Evolutionary conservation across 2,797 vertebrate species (phyloP), one percentile per base, ranked within the genome.

Genomic region (Danio kyathit): DNA sequence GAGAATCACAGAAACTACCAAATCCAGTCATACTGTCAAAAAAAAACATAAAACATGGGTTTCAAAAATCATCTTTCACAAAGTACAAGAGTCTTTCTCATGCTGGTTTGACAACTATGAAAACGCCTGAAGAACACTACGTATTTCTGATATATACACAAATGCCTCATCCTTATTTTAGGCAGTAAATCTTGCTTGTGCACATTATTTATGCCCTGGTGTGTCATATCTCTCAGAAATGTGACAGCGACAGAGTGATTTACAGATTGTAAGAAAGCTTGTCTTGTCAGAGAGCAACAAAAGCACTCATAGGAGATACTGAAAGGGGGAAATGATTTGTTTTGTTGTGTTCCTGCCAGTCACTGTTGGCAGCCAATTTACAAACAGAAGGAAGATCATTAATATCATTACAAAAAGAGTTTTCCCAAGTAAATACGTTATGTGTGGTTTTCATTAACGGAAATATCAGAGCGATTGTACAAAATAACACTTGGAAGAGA

Each of bases 331-430:
- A 56, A 46, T 14, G 0, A 46, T 77, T 75, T 63, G 48, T 46
- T 60, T 3, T 14, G 17, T 46, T 70, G n/a, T 72, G 82, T 74
- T 54, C 51, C 46, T 43, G 66, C 10, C 57, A 77, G 57, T 79
- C 61, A 63, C 59, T 49, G 21, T 21, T 21, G 46, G 44, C 4
- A 60, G 16, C n/a, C 21, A 57, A 49, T 77, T 77, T 57, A 59
- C 11, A 66, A 46, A 66, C 6, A 57, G 3, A 57, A 48, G 74
- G 54, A 9, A 41, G 17, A 43, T 43, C 1, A 11, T 63, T 52
- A 6, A 54, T 21, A 64, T 56, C 7, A 43, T 76, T 80, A 76
- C 44, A 85, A 67, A 80, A 76, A 14, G 6, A 14, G 16, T 21
- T 14, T 60, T 17, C 7, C 8, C 8, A 72, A 38, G 14, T 46